Conservation (phyloP, 2,888 invertebrate species). For the Lepidochrysops patricia region DNA sequence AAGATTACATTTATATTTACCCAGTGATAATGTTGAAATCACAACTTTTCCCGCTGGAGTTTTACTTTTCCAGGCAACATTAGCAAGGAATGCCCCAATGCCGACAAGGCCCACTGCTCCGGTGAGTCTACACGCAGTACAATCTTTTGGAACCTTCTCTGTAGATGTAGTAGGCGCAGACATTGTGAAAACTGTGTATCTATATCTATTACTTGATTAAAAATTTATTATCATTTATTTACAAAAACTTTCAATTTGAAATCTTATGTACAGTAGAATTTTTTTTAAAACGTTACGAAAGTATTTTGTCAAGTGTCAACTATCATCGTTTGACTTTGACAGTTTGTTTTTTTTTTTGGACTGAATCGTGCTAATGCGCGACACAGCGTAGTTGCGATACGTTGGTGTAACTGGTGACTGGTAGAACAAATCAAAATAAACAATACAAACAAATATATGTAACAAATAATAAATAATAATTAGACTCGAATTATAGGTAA, state of each 20-base stretch:
- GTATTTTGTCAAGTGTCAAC: not conserved
- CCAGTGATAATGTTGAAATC: constrained; percentile 58
- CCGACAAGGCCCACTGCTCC: constrained; percentile 77
- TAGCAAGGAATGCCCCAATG: constrained; percentile 75
- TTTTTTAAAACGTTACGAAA: too few relatives aligned
- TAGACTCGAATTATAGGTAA: too few relatives aligned
- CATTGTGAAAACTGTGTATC: not conserved
- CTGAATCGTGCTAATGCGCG: too few relatives aligned
- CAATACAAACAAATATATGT: too few relatives aligned
- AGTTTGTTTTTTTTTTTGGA: not conserved
- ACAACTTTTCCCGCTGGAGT: constrained; percentile 57
- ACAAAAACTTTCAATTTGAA: not conserved
- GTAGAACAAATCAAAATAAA: too few relatives aligned
- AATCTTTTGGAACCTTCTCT: constrained; percentile 65
- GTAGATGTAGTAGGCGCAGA: constrained; percentile 41
- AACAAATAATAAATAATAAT: too few relatives aligned
- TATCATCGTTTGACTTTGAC: not conserved
- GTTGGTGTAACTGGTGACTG: too few relatives aligned
- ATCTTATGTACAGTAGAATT: too few relatives aligned
- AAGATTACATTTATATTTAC: constrained; percentile 38
- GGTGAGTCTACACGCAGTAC: constrained; percentile 73
- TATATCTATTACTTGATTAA: not conserved
- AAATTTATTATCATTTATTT: not conserved
- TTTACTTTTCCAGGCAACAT: constrained; percentile 69
- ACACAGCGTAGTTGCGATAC: too few relatives aligned